Evolutionary conservation across 2,113 vertebrate species (phyloP).

Genomic region (Platanista minor): DNA sequence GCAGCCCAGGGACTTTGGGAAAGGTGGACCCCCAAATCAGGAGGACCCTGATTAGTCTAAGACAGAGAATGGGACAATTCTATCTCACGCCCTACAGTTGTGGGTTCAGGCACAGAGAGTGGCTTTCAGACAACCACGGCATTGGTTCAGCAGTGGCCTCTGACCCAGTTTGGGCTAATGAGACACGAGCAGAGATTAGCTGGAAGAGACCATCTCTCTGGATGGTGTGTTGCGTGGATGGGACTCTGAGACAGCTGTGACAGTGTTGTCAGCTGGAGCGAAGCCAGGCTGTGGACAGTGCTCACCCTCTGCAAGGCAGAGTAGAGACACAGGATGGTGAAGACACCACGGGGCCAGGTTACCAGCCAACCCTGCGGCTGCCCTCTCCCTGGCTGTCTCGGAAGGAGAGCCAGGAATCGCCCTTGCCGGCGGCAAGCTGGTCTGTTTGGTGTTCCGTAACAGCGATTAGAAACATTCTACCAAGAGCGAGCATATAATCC

Average conservation of each 20-base stretch:
- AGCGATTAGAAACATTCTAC: neutral
- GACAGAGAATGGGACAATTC: neutral
- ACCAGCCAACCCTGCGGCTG: neutral
- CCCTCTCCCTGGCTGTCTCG: neutral
- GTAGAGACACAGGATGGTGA: neutral
- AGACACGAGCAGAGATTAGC: neutral
- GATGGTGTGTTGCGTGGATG: rapidly evolving
- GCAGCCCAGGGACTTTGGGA: neutral
- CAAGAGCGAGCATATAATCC: rapidly evolving
- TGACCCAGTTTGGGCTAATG: neutral
- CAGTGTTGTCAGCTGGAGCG: neutral
- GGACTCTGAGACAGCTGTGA: neutral
- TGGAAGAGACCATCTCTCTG: neutral
- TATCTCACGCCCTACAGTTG: rapidly evolving
- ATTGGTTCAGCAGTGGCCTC: neutral
- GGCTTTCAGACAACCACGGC: no score
- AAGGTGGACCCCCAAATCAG: neutral
- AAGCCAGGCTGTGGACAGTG: neutral
- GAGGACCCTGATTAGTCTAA: neutral
- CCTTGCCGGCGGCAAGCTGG: neutral
- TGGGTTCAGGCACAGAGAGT: neutral
- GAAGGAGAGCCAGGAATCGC: neutral
- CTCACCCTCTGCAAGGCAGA: neutral
- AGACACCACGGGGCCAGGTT: neutral
- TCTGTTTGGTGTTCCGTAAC: neutral